Evolutionary conservation across 2,888 invertebrate genomes (phyloP).

Genomic region (Sialis fuliginosa): DNA sequence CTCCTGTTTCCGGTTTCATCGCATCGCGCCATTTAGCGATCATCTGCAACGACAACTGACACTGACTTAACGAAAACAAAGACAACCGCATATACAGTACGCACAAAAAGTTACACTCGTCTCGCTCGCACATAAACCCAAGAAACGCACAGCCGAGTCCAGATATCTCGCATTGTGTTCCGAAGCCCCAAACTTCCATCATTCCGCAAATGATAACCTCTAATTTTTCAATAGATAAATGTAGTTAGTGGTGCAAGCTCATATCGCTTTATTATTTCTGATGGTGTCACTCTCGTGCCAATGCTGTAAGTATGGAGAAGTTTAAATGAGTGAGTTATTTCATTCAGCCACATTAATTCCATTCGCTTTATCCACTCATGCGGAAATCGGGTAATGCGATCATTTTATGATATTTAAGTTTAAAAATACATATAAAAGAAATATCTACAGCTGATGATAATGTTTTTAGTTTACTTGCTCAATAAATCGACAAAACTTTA

Average conservation of each 20-base stretch:
- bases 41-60: neutral
- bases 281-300: neutral
- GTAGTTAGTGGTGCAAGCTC: neutral
- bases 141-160: neutral
- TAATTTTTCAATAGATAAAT: neutral
- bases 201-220: neutral
- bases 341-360: too few relatives aligned
- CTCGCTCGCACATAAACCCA: neutral
- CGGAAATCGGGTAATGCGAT: too few relatives aligned
- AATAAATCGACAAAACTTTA: too few relatives aligned
- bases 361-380: too few relatives aligned
- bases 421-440: too few relatives aligned
- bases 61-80: too few relatives aligned
- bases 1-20: neutral
- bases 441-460: too few relatives aligned
- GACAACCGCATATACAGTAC: too few relatives aligned
- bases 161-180: neutral
- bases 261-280: neutral
- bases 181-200: neutral
- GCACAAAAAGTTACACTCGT: neutral
- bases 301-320: neutral
- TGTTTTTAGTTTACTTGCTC: too few relatives aligned
- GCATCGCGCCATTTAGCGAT: neutral
- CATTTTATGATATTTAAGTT: too few relatives aligned
- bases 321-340: too few relatives aligned